phyloP scores from a whole-genome alignment of 2,113 vertebrate genomes.

The Festucalex cinctus region DNA sequence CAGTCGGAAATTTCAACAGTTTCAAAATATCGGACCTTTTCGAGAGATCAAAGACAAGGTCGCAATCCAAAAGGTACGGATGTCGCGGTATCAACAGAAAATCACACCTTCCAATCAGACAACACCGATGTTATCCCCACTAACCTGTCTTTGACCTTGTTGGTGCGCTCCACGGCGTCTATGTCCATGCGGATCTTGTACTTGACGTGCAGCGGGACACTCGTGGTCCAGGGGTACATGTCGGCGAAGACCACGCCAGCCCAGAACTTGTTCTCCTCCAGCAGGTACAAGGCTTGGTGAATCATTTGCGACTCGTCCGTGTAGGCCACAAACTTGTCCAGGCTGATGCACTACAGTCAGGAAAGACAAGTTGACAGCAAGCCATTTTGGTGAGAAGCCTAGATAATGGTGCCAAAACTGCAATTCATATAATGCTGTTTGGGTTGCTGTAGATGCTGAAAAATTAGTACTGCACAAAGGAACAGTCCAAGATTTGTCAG shows the following conservation, averaged over 20 bases:
- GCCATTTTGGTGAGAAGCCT: neutral
- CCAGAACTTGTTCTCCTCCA: conserved; percentile 95
- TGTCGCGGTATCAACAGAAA: too few species aligned
- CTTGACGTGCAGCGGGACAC: conserved; percentile 79
- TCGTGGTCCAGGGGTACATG: conserved; percentile 76
- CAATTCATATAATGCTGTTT: too few species aligned
- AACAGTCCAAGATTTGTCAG: neutral
- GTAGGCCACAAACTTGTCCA: conserved; percentile 92
- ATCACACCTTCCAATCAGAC: neutral
- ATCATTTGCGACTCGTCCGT: conserved; percentile 83
- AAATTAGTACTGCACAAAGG: neutral
- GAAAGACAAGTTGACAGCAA: neutral
- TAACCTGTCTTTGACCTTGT: conserved; percentile 96
- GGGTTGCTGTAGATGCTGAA: neutral
- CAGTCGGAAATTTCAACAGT: neutral
- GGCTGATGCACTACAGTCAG: conserved; percentile 79
- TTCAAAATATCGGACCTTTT: neutral
- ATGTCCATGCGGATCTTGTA: conserved; percentile 99
- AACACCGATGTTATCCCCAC: neutral
- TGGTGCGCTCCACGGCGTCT: conserved; percentile 92
- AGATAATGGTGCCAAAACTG: neutral
- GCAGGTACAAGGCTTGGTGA: conserved; percentile 79
- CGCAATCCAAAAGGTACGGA: too few species aligned
- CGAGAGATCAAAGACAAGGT: neutral
- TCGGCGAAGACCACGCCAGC: conserved; percentile 87